Evolutionary conservation across 2,113 vertebrate species (phyloP), one percentile per base, ranked within the genome.

Genomic region (Speoplatyrhinus poulsoni): DNA sequence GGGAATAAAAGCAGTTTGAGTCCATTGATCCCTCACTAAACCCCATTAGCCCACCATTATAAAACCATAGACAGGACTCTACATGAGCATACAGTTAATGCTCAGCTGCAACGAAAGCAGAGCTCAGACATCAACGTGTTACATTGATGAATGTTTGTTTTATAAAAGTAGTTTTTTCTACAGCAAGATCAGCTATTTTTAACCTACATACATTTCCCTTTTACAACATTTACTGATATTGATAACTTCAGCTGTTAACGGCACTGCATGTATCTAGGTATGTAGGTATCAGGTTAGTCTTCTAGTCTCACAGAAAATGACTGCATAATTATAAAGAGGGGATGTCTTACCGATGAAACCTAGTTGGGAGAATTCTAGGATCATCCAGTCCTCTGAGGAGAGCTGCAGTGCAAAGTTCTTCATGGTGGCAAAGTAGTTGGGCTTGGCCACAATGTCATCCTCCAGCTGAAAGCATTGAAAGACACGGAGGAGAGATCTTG

Each of bases 351-450:
- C 98, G 71, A 99, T 99, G 88, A 99, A 99, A 79, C 98, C 98
- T 71, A 99, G 92, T 82, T 98, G 98, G 77, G 97, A 99, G 91
- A 99, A 99, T 89, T 99, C 98, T 69, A 99, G 93, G 90, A 99
- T 97, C 97, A 99, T 98, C 98, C 98, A 99, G 86, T 99, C 98
- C 86, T 99, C 98, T 50, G 96, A 96, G 36, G 98, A 94, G 0
- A 99, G 95, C 88, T 99, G 98, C 89, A 98, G 93, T 15, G 97
- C 98, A 91, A 99, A 99, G 89, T 99, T 99, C 90, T 98, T 99
- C 94, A 99, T 99, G 15, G 95, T 99, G 88, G 95, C 96, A 91
- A 99, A 99, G 89, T 98, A 99, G 94, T 98, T 98, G 77, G 96
- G 96, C 82, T 99, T 99, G 86, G 96, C 98, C 89, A 99, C 95